These are phyloP conservation scores for Calidris pygmaea DNA, from an alignment of 2,113 vertebrate genomes.

Conservation along the genomic window DNA sequence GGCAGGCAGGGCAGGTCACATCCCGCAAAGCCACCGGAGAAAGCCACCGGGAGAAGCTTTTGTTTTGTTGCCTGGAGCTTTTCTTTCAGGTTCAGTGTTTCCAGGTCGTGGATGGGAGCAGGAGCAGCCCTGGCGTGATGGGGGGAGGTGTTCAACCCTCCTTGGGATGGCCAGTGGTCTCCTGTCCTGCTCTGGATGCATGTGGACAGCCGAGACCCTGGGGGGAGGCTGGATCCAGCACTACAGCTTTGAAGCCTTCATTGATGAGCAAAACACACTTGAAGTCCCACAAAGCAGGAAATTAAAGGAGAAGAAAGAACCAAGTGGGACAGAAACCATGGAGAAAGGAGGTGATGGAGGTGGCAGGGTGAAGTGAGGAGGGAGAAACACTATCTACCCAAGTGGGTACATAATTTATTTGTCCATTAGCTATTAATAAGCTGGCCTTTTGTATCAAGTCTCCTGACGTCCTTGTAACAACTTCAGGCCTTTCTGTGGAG, in stretches of 20 bases:
- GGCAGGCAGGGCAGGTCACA: constrained; percentile 33
- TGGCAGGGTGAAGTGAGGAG: background rate
- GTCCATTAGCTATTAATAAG: constrained; percentile 59
- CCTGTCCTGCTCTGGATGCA: background rate
- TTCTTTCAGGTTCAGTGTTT: background rate
- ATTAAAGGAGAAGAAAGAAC: background rate
- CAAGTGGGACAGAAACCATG: background rate
- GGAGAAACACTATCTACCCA: background rate
- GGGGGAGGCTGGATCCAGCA: background rate
- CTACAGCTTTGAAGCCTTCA: background rate
- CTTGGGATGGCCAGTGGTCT: too few species aligned
- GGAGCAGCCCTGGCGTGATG: background rate
- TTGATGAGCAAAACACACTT: fast-evolving
- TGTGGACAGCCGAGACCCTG: fast-evolving
- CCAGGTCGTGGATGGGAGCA: fast-evolving
- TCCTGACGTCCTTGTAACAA: constrained; percentile 55
- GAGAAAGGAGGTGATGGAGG: background rate
- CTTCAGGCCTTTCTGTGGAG: constrained; percentile 62
- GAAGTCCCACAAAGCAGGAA: background rate
- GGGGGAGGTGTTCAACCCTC: fast-evolving
- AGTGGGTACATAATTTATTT: constrained; percentile 50
- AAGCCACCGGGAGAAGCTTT: background rate
- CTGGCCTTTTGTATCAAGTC: constrained; percentile 44
- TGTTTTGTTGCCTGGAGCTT: constrained; percentile 3
- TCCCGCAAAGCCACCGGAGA: background rate